Conservation (phyloP, 2,888 invertebrate genomes). For the Caenorhabditis virilis region DNA sequence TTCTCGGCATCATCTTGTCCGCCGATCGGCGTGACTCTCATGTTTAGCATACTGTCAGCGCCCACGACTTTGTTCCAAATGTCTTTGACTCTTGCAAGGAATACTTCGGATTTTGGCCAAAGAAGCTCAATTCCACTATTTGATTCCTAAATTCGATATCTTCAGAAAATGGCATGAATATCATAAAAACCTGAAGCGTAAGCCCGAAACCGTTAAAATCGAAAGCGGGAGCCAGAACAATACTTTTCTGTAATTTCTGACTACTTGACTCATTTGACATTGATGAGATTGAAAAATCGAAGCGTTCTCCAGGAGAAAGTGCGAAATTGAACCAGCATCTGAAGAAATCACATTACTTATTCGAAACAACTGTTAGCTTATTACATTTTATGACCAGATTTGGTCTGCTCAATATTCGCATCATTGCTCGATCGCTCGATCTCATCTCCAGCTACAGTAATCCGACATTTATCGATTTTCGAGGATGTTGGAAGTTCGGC, state of each 20-base stretch:
- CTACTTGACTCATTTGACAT: conserved; percentile 40
- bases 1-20: conserved; percentile 28
- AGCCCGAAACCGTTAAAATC: conserved; percentile 64
- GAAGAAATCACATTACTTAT: conserved; percentile 7
- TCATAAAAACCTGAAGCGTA: too few species aligned
- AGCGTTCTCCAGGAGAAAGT: conserved; percentile 50
- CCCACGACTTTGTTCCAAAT: conserved; percentile 66
- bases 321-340: conserved; percentile 49
- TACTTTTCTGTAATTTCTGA: conserved; percentile 57
- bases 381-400: conserved; percentile 38
- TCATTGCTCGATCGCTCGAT: conserved; percentile 46
- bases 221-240: conserved; percentile 65
- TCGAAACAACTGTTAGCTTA: too few species aligned
- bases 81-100: conserved; percentile 54
- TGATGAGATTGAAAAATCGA: conserved; percentile 45
- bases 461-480: conserved; percentile 51
- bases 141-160: too few species aligned
- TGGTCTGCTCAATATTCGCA: conserved; percentile 42
- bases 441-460: conserved; percentile 55
- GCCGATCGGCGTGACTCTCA: conserved; percentile 50
- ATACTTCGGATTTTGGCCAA: conserved; percentile 65
- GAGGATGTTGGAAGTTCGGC: conserved; percentile 45
- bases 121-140: conserved; percentile 55
- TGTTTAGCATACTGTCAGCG: conserved; percentile 55
- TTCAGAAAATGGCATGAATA: too few species aligned